Evolutionary conservation across 2,888 invertebrate species (phyloP).

Genomic region (Pollenia angustigena): DNA sequence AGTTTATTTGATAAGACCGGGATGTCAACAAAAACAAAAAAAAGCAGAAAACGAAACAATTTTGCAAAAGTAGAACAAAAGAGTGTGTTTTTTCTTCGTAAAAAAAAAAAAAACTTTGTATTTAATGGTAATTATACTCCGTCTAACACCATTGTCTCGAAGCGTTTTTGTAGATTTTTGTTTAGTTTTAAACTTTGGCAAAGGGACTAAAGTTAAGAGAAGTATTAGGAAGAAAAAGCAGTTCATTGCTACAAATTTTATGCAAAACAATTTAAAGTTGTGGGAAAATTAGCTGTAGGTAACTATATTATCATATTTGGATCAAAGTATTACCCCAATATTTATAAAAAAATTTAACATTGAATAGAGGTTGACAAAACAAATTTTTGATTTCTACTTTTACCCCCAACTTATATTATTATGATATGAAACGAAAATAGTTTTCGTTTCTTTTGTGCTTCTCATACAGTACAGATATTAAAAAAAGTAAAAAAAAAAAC

Average conservation of each 20-base stretch:
- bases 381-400: too few relatives aligned
- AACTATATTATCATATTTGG: too few relatives aligned
- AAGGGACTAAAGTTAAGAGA: background rate
- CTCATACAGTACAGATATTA: background rate
- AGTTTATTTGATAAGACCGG: constrained; percentile 56
- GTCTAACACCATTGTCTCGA: constrained; percentile 10
- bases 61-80: constrained; percentile 46
- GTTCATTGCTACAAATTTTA: background rate
- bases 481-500: background rate
- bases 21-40: constrained; percentile 53
- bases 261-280: too few relatives aligned
- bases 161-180: constrained; percentile 2
- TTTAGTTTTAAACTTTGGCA: background rate
- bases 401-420: too few relatives aligned
- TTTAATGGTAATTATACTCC: constrained; percentile 37
- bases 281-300: too few relatives aligned
- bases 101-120: constrained; percentile 5
- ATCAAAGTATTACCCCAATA: too few relatives aligned
- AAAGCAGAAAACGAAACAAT: background rate
- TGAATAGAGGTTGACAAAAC: too few relatives aligned
- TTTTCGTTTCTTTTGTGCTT: background rate
- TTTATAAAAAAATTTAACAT: too few relatives aligned
- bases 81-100: constrained; percentile 3
- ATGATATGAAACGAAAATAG: background rate
- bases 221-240: background rate